phyloP scores from a whole-genome alignment of 2,888 invertebrate species.

The Morinoia aosen region DNA sequence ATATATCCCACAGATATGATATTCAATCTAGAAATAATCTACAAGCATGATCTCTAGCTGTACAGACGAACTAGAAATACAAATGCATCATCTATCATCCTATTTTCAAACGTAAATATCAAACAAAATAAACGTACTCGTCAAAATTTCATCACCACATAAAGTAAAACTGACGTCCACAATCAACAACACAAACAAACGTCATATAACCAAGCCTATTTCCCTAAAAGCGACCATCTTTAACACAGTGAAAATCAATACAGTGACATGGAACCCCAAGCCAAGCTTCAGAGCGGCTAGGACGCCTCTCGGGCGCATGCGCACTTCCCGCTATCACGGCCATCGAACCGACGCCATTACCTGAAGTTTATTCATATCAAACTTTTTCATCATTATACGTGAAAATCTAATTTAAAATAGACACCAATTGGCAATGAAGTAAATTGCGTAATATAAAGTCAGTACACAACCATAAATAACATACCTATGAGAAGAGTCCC shows the following conservation, averaged over 20 bases:
- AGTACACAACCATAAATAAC: neutral
- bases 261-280: neutral
- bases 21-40: no score
- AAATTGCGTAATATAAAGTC: neutral
- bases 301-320: slow-evolving; percentile 5
- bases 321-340: neutral
- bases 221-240: neutral
- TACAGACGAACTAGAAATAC: no score
- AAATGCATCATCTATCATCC: no score
- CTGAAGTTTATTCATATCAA: neutral
- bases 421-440: neutral
- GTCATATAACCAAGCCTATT: neutral
- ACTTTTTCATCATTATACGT: neutral
- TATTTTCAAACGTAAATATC: no score
- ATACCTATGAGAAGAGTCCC: neutral
- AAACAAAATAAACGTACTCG: no score
- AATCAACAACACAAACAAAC: no score
- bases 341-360: slow-evolving; percentile 29
- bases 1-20: no score
- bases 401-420: neutral
- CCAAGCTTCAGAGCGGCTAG: neutral
- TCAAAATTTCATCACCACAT: no score
- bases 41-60: no score
- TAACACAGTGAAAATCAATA: neutral
- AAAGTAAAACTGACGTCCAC: no score